These are phyloP conservation scores for Drosophila mojavensis DNA, from an alignment of 1,140 invertebrate species.

Conservation along the genomic window DNA sequence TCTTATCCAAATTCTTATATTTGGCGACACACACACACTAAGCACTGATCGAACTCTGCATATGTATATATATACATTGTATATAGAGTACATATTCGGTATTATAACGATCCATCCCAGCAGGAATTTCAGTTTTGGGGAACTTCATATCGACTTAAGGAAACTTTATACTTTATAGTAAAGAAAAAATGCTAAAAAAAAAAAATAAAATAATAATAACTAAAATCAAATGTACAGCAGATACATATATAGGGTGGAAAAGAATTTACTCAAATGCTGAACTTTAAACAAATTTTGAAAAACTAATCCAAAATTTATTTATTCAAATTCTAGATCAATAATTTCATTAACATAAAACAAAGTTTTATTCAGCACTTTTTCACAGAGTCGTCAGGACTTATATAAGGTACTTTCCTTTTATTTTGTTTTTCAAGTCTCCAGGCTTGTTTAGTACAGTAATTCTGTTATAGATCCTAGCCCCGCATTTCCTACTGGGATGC, in stretches of 20 bases:
- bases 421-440: neutral
- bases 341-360: neutral
- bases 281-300: no score
- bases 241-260: no score
- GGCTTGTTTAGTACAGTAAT: no score
- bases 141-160: no score
- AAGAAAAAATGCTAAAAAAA: no score
- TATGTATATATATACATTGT: constrained; percentile 11
- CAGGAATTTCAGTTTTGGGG: constrained; percentile 13
- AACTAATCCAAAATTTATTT: neutral
- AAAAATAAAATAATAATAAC: no score
- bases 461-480: neutral
- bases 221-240: no score
- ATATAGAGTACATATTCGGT: neutral
- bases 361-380: neutral
- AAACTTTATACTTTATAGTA: no score
- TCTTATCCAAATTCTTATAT: constrained; percentile 31
- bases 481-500: constrained; percentile 22
- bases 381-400: neutral
- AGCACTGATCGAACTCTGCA: constrained; percentile 2
- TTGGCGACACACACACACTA: constrained; percentile 35
- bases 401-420: neutral
- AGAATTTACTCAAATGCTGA: no score
- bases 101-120: constrained; percentile 15
- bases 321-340: neutral